Base-by-base conservation (phyloP, 92 coral and sea anemone species). In the Desmophyllum pertusum region DNA sequence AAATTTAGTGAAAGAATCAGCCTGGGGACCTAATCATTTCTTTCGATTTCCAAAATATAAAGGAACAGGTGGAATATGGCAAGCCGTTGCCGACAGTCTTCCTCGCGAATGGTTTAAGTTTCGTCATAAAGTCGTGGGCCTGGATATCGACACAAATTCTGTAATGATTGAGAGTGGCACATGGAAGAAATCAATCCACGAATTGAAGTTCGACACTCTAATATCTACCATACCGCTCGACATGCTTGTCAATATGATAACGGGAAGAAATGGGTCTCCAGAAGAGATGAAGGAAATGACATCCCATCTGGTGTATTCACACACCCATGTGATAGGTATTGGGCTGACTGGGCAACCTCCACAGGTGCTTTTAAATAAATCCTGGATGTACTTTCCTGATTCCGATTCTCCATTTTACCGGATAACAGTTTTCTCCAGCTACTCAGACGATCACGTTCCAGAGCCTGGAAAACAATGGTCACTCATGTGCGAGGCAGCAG, bases 341-440 rank as follows among this genome's bases (percentile, higher is more conserved):
- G 94, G 92, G 15, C 70, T 91, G 14, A 81, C 53, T 14, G 94
- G 94, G 3, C 81, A 81, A 43, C 89, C 92, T 6, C 88, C 92
- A 25, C 19, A 42, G 33, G 53, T 51, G 10, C 79, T 91, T 31
- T 42, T 88, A 4, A 70, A 70, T 72, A 91, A 85, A 73, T 85
- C 92, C 10, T 91, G 94, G 94, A 80, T 91, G 46, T 91, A 91
- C 33, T 91, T 91, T 50, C 92, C 94, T 23, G 94, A 91, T 72
- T 85, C 88, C 0, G 94, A 91, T n/a, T 84, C 94, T 48, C 92
- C 94, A 17, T 88, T 91, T 72, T 91, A 91, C 55, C 90, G 94
- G 17, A 33, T 88, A 36, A 88, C 94, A 19, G 90, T 91, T 6
- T 91, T 91, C 72, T 91, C 94, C 40, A 91, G 83, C 30, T 91